These are phyloP conservation scores for Neoascia interrupta DNA, from an alignment of 2,888 invertebrate species.

Conservation along the genomic window DNA sequence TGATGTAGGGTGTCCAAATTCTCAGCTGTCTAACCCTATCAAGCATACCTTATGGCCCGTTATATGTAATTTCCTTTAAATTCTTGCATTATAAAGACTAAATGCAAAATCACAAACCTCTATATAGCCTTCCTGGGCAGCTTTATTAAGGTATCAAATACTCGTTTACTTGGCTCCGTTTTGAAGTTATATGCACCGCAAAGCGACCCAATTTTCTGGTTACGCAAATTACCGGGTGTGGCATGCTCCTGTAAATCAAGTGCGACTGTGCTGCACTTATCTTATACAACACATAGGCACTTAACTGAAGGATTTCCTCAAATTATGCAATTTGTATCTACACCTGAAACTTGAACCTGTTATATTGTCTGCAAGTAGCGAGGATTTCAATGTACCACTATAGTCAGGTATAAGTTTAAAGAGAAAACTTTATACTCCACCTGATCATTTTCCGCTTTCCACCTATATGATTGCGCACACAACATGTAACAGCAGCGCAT, in stretches of 20 bases:
- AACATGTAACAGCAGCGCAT: not conserved
- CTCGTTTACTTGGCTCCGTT: no score
- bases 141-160: no score
- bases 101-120: no score
- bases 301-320: conserved; percentile 37
- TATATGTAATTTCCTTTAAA: no score
- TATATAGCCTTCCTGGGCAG: no score
- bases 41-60: no score
- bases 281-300: not conserved
- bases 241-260: conserved; percentile 6
- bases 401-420: not conserved
- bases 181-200: no score
- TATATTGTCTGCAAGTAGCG: conserved; percentile 14
- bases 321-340: conserved; percentile 41
- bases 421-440: conserved; percentile 18
- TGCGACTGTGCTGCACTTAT: conserved; percentile 2
- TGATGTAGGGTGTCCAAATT: no score
- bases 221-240: conserved; percentile 51
- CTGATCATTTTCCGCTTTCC: conserved; percentile 43
- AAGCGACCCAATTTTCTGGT: conserved; percentile 53
- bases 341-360: conserved; percentile 32
- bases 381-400: conserved; percentile 7
- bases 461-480: conserved; percentile 18
- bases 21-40: no score
- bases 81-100: no score